These are phyloP conservation scores for Polydrusus cervinus DNA, from an alignment of 2,888 invertebrate species.

Conservation along the genomic window DNA sequence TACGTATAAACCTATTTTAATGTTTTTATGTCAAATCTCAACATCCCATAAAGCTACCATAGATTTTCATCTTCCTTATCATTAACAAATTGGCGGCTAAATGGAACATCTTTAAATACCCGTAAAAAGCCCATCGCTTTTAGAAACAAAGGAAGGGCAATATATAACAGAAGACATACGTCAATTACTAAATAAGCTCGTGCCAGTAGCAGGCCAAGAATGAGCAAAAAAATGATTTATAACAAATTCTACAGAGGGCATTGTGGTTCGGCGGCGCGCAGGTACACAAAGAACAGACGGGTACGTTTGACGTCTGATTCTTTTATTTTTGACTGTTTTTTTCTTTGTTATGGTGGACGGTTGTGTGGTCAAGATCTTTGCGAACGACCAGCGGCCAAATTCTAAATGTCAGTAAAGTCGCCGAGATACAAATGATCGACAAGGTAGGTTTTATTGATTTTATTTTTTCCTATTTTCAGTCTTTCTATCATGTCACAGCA, in stretches of 20 bases:
- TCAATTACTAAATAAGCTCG: slow-evolving; percentile 36
- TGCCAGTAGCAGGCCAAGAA: slow-evolving; percentile 34
- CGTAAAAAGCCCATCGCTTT: slow-evolving; percentile 3
- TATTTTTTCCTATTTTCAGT: neutral
- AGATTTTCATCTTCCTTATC: no score
- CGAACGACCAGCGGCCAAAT: slow-evolving; percentile 15
- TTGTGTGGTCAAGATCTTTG: slow-evolving; percentile 29
- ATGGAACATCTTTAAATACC: neutral
- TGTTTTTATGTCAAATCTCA: no score
- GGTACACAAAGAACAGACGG: slow-evolving; percentile 5
- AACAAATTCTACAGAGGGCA: slow-evolving; percentile 40
- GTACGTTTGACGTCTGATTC: slow-evolving; percentile 13
- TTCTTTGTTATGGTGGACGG: slow-evolving; percentile 16
- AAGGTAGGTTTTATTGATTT: neutral
- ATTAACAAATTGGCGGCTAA: slow-evolving; percentile 5
- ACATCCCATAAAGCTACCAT: no score
- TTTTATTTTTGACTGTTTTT: slow-evolving; percentile 19
- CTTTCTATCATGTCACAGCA: neutral
- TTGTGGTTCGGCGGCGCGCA: slow-evolving; percentile 44
- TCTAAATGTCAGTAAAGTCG: slow-evolving; percentile 12
- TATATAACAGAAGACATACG: slow-evolving; percentile 29
- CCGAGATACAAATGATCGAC: slow-evolving; percentile 14
- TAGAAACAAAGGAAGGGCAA: slow-evolving; percentile 16
- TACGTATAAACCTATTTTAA: no score
- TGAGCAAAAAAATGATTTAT: slow-evolving; percentile 49